These are phyloP conservation scores for Bombylius major DNA, from an alignment of 2,888 invertebrate genomes.

Conservation along the genomic window DNA sequence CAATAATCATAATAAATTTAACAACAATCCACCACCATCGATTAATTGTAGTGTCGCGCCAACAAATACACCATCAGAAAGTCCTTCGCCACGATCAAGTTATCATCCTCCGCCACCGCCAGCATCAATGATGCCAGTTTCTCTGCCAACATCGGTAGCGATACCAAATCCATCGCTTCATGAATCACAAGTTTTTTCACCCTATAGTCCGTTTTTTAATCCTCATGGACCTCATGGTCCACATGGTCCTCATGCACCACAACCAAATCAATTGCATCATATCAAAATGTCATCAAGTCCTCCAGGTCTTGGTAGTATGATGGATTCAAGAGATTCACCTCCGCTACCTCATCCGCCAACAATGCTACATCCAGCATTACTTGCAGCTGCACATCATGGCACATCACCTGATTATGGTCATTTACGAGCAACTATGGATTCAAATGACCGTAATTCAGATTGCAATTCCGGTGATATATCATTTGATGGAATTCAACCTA, in stretches of 20 bases:
- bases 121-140: slow-evolving; percentile 75
- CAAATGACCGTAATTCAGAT: slow-evolving; percentile 75
- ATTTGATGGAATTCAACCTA: slow-evolving; percentile 87
- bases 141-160: slow-evolving; percentile 89
- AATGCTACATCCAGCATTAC: slow-evolving; percentile 70
- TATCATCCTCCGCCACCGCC: slow-evolving; percentile 45
- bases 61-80: slow-evolving; percentile 40
- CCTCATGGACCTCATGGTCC: slow-evolving; percentile 41
- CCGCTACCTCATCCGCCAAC: slow-evolving; percentile 75
- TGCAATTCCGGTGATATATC: slow-evolving; percentile 84
- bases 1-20: slow-evolving; percentile 8
- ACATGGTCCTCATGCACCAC: slow-evolving; percentile 36
- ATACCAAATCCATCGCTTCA: slow-evolving; percentile 93
- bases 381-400: slow-evolving; percentile 70
- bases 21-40: slow-evolving; percentile 8
- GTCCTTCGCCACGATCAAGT: slow-evolving; percentile 58
- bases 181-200: slow-evolving; percentile 86
- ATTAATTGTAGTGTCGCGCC: slow-evolving; percentile 18
- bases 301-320: slow-evolving; percentile 52
- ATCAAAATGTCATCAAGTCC: slow-evolving; percentile 40
- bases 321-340: slow-evolving; percentile 62
- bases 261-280: slow-evolving; percentile 35
- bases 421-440: slow-evolving; percentile 61
- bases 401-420: slow-evolving; percentile 70
- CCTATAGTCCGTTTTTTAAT: slow-evolving; percentile 81